These are phyloP conservation scores for Falcunculus frontatus DNA, from an alignment of 2,113 vertebrate species.

Conservation along the genomic window DNA sequence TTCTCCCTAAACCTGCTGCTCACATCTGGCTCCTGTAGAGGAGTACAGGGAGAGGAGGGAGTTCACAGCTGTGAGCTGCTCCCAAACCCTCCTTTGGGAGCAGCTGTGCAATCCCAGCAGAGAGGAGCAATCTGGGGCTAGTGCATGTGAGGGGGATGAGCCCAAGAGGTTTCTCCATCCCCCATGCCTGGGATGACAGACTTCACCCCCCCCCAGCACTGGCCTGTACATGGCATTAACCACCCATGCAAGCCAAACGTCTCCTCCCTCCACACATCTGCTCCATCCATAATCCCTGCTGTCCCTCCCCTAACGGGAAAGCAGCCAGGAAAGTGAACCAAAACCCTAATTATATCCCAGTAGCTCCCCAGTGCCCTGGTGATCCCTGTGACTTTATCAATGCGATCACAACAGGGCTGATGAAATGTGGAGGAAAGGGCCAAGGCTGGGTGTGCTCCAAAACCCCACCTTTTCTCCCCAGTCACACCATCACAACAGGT, in stretches of 20 bases:
- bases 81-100: not conserved
- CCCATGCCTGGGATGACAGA: not conserved
- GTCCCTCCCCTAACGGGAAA: conserved; percentile 7
- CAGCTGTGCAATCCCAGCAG: not conserved
- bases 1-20: not conserved
- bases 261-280: conserved; percentile 50
- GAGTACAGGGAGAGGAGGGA: not conserved
- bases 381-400: not conserved
- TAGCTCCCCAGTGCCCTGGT: not conserved
- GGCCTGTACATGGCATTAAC: not conserved
- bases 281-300: not conserved
- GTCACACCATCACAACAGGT: not conserved
- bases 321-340: conserved; percentile 41
- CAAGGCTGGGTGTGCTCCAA: not conserved
- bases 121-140: not conserved
- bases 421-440: not conserved
- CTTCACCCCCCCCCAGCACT: not conserved
- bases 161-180: not conserved
- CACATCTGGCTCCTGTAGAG: not conserved
- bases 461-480: not conserved
- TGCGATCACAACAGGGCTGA: not conserved
- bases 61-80: not conserved
- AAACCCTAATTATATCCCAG: conserved; percentile 46
- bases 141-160: not conserved
- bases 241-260: not conserved